Conservation (phyloP, 2,888 invertebrate species). For the Phyllotreta striolata region DNA sequence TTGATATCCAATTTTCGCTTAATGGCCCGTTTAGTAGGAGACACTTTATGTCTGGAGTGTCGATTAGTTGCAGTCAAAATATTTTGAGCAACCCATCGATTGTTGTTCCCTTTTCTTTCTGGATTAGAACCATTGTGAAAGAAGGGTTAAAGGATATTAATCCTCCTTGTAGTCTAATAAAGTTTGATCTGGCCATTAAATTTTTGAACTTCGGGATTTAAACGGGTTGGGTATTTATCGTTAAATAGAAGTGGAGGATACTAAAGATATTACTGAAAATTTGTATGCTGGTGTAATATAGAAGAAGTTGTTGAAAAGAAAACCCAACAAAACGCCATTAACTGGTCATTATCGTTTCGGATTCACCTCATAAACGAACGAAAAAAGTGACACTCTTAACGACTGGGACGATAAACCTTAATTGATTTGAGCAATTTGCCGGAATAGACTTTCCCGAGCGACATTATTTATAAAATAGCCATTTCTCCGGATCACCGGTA, state of each 20-base stretch:
- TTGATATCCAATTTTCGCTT: conserved; percentile 37
- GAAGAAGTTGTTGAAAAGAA: no score
- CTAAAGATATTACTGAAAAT: no score
- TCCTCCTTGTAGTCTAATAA: conserved; percentile 15
- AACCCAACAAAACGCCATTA: background rate
- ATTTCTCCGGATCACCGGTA: conserved; percentile 57
- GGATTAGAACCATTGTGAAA: conserved; percentile 15
- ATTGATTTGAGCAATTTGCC: conserved; percentile 59
- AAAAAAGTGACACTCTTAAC: conserved; percentile 26
- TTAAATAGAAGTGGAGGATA: no score
- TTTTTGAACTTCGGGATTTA: conserved; percentile 11
- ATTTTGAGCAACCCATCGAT: conserved; percentile 33
- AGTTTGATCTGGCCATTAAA: conserved; percentile 15
- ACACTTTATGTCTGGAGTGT: conserved; percentile 29
- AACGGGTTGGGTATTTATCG: background rate
- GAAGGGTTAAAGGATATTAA: conserved; percentile 14
- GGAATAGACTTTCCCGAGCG: conserved; percentile 43
- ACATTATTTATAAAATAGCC: conserved; percentile 58
- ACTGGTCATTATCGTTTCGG: conserved; percentile 1
- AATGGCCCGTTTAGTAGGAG: conserved; percentile 35
- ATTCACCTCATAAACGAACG: conserved; percentile 8
- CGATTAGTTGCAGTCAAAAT: conserved; percentile 32
- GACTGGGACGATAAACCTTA: conserved; percentile 49
- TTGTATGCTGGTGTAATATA: background rate
- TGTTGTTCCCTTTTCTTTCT: conserved; percentile 27